Base-by-base conservation (phyloP, 2,113 vertebrate species). In the Trogon melanurus region DNA sequence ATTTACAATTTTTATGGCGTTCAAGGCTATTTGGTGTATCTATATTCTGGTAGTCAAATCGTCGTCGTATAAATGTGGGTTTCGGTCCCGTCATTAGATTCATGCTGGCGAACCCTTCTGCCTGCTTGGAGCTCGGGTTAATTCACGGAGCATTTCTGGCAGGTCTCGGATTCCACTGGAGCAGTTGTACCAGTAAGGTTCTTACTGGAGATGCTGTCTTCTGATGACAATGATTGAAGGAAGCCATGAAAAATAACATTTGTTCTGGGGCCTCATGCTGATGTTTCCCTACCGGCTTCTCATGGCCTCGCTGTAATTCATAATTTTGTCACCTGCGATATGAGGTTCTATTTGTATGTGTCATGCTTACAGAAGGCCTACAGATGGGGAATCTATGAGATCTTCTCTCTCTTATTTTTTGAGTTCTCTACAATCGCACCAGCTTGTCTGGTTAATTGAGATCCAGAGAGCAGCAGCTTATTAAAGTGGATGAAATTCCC, bases 401-500 rank as follows among this genome's bases (percentile, higher is more conserved):
- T 71, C 62, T 95, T 84, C 41, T 62, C 30, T 51, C 71, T 93
- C 62, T 75, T 88, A 48, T 85, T 83, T 93, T 41, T 96, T 90
- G 87, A 94, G 56, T 89, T 93, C 71, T 94, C 48, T 88, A 58
- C 86, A 93, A 72, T 88, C 65, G 48, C 85, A 87, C 75, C 79
- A 96, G 84, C 87, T 91, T 96, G 86, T 91, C 79, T 93, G 84
- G 51, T 82, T 95, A 96, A 96, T 93, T 96, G 89, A 91, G 93
- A 97, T 91, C 90, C 85, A 85, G 84, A 94, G 85, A 89, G 75
- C 30, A 15, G 72, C 67, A 93, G 74, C 66, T 95, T 96, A 89
- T 93, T 95, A 96, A 97, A 97, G 96, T 96, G 84, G 74, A 91
- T 95, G 90, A 78, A 95, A 90, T 85, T 96, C 79, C 85, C 78